Evolutionary conservation across 2,797 vertebrate species (phyloP).

Genomic region (Adelosebastes latens): DNA sequence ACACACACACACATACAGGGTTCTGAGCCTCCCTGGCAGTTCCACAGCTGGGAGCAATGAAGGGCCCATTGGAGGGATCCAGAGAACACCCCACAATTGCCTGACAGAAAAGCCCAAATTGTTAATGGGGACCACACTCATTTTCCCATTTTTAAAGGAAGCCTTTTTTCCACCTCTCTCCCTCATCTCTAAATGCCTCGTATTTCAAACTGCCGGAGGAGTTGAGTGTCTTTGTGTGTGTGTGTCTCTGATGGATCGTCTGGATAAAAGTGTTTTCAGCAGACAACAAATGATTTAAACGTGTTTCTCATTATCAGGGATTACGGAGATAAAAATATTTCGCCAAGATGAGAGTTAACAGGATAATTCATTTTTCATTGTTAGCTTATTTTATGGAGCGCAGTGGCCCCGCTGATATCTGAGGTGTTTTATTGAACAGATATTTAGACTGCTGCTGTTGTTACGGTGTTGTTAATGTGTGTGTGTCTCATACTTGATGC

Average conservation of each 20-base stretch:
- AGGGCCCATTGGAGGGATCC: constrained; percentile 79
- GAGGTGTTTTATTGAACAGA: background rate
- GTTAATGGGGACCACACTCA: constrained; percentile 85
- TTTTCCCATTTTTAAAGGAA: constrained; percentile 82
- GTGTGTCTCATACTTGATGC: constrained; percentile 88
- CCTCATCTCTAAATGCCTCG: constrained; percentile 64
- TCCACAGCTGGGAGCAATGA: constrained; percentile 87
- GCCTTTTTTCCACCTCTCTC: constrained; percentile 71
- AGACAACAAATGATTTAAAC: constrained; percentile 57
- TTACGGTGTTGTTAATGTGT: background rate
- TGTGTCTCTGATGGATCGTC: constrained; percentile 51
- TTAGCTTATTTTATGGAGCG: constrained; percentile 14
- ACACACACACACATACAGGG: constrained; percentile 39
- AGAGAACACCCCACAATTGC: constrained; percentile 83
- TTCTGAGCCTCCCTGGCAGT: constrained; percentile 70
- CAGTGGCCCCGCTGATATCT: background rate
- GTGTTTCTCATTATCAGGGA: constrained; percentile 43
- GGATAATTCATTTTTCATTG: constrained; percentile 21
- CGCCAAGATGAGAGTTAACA: constrained; percentile 2
- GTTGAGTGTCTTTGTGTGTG: constrained; percentile 14
- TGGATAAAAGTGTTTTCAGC: constrained; percentile 59
- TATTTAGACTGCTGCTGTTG: background rate
- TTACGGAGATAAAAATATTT: constrained; percentile 41
- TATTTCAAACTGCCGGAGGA: constrained; percentile 66
- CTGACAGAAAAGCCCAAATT: constrained; percentile 84